Base-by-base conservation (phyloP, 2,113 vertebrate genomes). In the Sciurus niger region DNA sequence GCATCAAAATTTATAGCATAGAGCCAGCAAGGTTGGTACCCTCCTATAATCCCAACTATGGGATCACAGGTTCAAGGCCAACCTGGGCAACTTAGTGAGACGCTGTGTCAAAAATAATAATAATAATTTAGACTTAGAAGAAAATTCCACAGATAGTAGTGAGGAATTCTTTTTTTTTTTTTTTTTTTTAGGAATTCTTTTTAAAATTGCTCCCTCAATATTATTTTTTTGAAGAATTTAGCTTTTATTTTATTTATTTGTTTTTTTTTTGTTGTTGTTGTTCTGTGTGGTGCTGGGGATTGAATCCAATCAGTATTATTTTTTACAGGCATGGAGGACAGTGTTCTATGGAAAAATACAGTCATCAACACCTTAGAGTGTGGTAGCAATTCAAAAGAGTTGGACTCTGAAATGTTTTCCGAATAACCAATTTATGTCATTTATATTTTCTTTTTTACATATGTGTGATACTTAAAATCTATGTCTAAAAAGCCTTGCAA, bases 391-490 rank as follows among this genome's bases (percentile, higher is more conserved):
- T 88, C 72, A 34, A 20, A 40, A 85, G 58, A 91, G 34, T 30
- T 76, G 20, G 55, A 65, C 37, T 95, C 6, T 65, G 60, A 90
- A 82, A 65, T 24, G 11, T 74, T 77, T 92, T 78, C n/a, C 22
- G 4, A 65, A 65, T 83, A 53, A 86, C 32, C 34, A 30, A 25
- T 84, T 94, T 89, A n/a, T 77, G 48, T 83, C 37, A 89, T 68
- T 82, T 95, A 40, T 82, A 48, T 93, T 84, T 94, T 60, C 43
- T 60, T 67, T 72, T 96, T 92, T 74, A 65, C 40, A 30, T 87
- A 55, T 55, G 8, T 70, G 80, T 13, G 37, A 37, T 43, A 65
- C 48, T 40, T 95, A 93, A 70, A 93, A 84, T n/a, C 28, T 74
- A 1, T 89, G 53, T 90, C 84, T 74, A 83, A 94, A 83, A 97